A percentile compares a stretch with the other conserved stretches of the same genome.
These are phyloP conservation scores for Xiphophorus couchianus DNA, from an alignment of 2,113 vertebrate genomes.

Conservation along the genomic window DNA sequence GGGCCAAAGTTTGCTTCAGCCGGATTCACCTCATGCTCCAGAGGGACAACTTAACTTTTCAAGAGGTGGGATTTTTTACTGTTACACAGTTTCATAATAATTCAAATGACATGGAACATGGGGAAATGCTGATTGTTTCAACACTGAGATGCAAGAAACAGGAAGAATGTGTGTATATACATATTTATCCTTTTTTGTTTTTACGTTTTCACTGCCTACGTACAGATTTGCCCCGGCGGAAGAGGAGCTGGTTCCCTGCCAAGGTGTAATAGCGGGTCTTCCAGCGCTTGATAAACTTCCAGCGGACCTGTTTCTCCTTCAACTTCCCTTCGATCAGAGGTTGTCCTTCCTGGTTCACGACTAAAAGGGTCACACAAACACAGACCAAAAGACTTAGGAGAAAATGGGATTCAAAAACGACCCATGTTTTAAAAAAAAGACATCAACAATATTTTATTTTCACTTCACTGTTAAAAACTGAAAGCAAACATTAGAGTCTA, in stretches of 20 bases:
- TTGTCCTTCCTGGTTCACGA: constrained; percentile 91
- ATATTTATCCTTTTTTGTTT: constrained; percentile 8
- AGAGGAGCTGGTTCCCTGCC: constrained; percentile 95
- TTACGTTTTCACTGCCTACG: constrained; percentile 58
- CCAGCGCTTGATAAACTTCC: constrained; percentile 98
- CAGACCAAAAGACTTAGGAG: background rate
- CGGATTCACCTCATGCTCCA: constrained; percentile 35
- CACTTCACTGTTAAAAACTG: background rate
- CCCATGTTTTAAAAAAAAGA: too few species aligned
- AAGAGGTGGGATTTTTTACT: constrained; percentile 46
- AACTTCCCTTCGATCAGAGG: constrained; percentile 96
- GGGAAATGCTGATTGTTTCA: constrained; percentile 2
- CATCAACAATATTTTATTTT: background rate
- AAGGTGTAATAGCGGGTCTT: constrained; percentile 97
- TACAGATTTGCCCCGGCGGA: constrained; percentile 93
- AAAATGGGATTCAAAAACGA: background rate
- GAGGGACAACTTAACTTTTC: constrained; percentile 29
- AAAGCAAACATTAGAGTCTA: background rate
- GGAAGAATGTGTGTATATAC: background rate
- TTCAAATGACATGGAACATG: constrained; percentile 26
- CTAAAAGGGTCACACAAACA: constrained; percentile 70
- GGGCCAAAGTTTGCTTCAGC: constrained; percentile 41
- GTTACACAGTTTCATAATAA: constrained; percentile 47
- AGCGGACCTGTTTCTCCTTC: constrained; percentile 96
- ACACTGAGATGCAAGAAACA: background rate